Evolutionary conservation across 2,797 vertebrate genomes (phyloP), one percentile per base, ranked within the genome.

Genomic region (Clarias platycephalus): DNA sequence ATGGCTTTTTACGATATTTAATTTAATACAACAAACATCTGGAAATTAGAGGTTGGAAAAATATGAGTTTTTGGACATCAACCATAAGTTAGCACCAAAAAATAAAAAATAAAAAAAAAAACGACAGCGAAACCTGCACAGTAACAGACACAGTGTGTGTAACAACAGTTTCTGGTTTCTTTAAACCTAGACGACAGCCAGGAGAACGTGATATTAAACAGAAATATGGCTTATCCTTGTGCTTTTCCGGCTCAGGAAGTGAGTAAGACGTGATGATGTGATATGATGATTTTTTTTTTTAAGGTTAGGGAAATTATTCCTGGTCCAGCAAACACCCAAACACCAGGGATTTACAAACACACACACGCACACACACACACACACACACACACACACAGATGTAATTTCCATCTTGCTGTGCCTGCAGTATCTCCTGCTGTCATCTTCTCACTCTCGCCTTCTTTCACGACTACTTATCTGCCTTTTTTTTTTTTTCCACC

Each of bases 281-380:
- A 18, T 6, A 0, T n/a, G 57, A 62, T n/a, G 2, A 49, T 44
- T 44, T 49, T 49, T 49, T 44, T 49, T 37, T 78, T 78, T 62
- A 40, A 26, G 12, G 37, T 49, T 64, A 6, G 24, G 77, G 44
- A 18, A 78, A 78, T 4, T 7, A 2, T 28, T 58, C 18, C 53
- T 22, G 72, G 1, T 55, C 49, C 49, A 34, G 28, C 2, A 2
- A 76, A 76, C 74, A 58, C 53, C 53, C 74, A 78, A 62, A 60
- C 75, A 62, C 76, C 34, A 78, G 34, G 31, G 20, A 60, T 77
- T 79, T 49, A 67, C 90, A 91, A 77, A 84, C 28, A 70, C 80
- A 76, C 85, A 81, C 64, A 86, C 44, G 81, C 70, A 63, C 81
- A 83, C 34, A 93, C 90, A 91, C 80, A 84, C 24, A 63, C 80